Percentiles rank a stretch among this genome's conserved stretches.
Evolutionary conservation across 2,888 invertebrate species (phyloP).

Genomic region (Drosophila atripex): DNA sequence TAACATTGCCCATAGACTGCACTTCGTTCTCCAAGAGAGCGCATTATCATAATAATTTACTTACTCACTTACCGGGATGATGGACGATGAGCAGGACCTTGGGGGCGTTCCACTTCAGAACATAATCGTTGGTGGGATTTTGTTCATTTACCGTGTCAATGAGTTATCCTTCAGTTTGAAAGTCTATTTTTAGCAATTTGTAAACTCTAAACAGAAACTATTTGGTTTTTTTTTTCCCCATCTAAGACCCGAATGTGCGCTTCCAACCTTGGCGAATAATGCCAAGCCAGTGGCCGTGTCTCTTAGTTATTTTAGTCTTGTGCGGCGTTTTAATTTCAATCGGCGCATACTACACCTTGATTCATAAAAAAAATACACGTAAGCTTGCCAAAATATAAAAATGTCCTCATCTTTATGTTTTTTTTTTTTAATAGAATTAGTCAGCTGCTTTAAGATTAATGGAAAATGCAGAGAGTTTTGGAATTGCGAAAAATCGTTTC

Average conservation of each 20-base stretch:
- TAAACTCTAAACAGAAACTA: not conserved
- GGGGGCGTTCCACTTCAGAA: constrained; percentile 6
- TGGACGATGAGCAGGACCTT: not conserved
- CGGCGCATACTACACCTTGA: constrained; percentile 27
- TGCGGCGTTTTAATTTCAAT: not conserved
- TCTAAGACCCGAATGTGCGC: not conserved
- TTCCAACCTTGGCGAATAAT: not conserved
- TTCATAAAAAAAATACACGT: constrained; percentile 11
- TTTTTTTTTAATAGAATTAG: constrained; percentile 1
- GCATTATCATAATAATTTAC: constrained; percentile 65
- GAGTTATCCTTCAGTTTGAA: constrained; percentile 25
- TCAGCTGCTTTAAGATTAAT: constrained; percentile 5
- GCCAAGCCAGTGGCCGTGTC: constrained; percentile 13
- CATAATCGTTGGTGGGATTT: constrained; percentile 9
- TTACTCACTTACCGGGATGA: constrained; percentile 56
- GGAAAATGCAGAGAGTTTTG: constrained; percentile 20
- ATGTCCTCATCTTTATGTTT: not conserved
- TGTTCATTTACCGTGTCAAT: constrained; percentile 16
- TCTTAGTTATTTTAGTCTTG: constrained; percentile 3
- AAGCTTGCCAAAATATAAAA: not conserved
- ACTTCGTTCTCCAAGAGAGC: constrained; percentile 31
- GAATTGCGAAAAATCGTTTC: constrained; percentile 4
- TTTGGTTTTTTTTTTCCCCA: not conserved
- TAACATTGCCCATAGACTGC: constrained; percentile 56
- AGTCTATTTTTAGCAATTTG: constrained; percentile 1